A percentile compares a stretch with the other conserved stretches of the same genome.
Conservation (phyloP, 2,797 vertebrate species). For the Acomys russatus region DNA sequence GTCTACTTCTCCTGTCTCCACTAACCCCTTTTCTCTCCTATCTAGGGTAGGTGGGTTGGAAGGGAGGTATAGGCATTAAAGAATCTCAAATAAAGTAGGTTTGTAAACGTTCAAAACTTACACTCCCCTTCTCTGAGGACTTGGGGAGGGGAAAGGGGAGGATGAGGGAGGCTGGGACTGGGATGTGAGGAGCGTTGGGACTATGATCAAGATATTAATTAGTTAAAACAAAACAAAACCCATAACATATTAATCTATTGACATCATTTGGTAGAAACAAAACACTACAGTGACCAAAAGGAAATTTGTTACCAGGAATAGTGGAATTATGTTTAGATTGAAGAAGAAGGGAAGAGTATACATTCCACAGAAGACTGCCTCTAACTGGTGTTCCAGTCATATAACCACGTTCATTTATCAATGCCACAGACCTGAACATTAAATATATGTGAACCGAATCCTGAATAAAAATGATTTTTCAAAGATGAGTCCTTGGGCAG, state of each 20-base stretch:
- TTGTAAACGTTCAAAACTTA: too few relatives aligned
- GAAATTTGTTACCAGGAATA: not conserved
- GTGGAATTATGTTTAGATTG: not conserved
- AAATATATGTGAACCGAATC: not conserved
- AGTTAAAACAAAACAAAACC: not conserved
- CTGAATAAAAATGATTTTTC: not conserved
- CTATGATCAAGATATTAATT: too few relatives aligned
- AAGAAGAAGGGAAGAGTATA: not conserved
- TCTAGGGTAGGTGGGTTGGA: too few relatives aligned
- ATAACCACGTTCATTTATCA: not conserved
- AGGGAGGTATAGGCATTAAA: too few relatives aligned
- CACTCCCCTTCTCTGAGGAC: too few relatives aligned
- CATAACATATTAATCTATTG: not conserved
- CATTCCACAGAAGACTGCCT: not conserved
- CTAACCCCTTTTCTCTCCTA: too few relatives aligned
- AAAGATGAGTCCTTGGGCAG: too few relatives aligned
- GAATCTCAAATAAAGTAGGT: too few relatives aligned
- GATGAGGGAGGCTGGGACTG: too few relatives aligned
- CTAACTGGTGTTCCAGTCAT: not conserved
- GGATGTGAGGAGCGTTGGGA: too few relatives aligned
- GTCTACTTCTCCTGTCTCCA: too few relatives aligned
- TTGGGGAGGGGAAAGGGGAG: too few relatives aligned
- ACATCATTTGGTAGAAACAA: not conserved
- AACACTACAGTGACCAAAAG: not conserved
- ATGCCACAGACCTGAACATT: not conserved